Conservation (phyloP, 2,888 invertebrate species). For the Pandemis cinnamomeana region DNA sequence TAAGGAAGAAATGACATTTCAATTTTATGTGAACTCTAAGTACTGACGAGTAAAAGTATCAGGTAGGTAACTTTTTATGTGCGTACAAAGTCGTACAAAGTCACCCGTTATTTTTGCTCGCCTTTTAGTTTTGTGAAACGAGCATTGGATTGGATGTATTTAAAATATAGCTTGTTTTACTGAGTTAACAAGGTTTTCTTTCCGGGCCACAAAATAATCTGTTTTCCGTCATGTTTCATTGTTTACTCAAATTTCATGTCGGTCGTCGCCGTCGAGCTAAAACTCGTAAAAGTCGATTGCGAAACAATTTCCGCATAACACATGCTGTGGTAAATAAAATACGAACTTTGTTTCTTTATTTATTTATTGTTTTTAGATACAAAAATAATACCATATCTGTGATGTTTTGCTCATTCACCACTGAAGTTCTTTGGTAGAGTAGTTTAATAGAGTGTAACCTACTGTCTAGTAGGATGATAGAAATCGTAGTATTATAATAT, state of each 20-base stretch:
- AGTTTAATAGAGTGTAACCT: too few species aligned
- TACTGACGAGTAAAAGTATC: too few species aligned
- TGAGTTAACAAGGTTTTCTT: constrained; percentile 24
- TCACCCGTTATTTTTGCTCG: too few species aligned
- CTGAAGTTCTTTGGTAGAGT: constrained; percentile 20
- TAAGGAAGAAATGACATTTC: constrained; percentile 11
- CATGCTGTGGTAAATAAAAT: constrained; percentile 1
- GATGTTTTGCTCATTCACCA: constrained; percentile 13
- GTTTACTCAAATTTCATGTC: too few species aligned
- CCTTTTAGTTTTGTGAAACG: constrained; percentile 6
- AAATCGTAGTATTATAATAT: not conserved
- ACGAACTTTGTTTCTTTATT: not conserved
- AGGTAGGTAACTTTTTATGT: too few species aligned
- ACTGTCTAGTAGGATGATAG: not conserved
- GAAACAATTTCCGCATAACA: too few species aligned
- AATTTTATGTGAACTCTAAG: too few species aligned
- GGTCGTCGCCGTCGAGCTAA: too few species aligned
- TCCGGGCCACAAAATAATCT: not conserved
- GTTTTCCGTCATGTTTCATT: not conserved
- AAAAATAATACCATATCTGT: constrained; percentile 27
- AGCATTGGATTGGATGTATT: constrained; percentile 17
- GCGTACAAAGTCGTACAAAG: too few species aligned
- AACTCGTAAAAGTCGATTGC: too few species aligned
- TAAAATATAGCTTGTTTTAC: constrained; percentile 33
- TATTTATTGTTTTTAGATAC: constrained; percentile 11